Evolutionary conservation across 2,113 vertebrate species (phyloP), one percentile per base, ranked within the genome.

Genomic region (Alectura lathami): DNA sequence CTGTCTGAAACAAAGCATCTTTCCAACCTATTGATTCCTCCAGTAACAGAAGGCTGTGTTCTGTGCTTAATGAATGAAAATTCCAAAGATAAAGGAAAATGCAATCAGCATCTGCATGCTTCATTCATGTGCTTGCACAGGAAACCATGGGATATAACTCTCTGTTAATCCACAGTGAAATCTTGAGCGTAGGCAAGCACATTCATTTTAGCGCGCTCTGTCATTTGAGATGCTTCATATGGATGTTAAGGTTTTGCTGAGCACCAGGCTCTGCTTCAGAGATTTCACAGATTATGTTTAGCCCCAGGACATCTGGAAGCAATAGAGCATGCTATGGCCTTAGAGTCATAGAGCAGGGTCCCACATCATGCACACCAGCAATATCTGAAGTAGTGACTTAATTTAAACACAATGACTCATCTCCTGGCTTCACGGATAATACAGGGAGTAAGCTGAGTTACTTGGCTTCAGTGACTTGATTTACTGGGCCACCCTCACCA

Each of bases 261-360:
- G 63, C 51, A 76, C 36, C 51, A 53, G 63, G 42, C 59, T 80
- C 42, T 86, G 78, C 63, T 86, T 67, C 78, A 83, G 51, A 89
- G 57, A 86, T 83, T 83, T 86, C 62, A 88, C 34, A 63, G 38
- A 62, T 62, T 80, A 56, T 80, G 91, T 93, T 83, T 79, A 86
- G 82, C 51, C 42, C 74, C 57, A 62, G n/a, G 77, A 79, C 77
- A 91, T 76, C 62, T 91, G 62, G 77, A 91, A 91, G 36, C 75
- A 89, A 79, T 27, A 93, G 45, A 86, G 56, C 67, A 42, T 56
- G 51, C 62, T 66, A 43, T 45, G 29, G 67, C 57, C 72, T 79
- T 45, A 38, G 6, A 64, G 34, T 40, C 50, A 53, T n/a, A 34
- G 23, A 72, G n/a, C 62, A 80, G 22, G 81, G 45, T 45, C 62